Conservation (phyloP, 2,113 vertebrate genomes). For the Oncorhynchus mykiss region DNA sequence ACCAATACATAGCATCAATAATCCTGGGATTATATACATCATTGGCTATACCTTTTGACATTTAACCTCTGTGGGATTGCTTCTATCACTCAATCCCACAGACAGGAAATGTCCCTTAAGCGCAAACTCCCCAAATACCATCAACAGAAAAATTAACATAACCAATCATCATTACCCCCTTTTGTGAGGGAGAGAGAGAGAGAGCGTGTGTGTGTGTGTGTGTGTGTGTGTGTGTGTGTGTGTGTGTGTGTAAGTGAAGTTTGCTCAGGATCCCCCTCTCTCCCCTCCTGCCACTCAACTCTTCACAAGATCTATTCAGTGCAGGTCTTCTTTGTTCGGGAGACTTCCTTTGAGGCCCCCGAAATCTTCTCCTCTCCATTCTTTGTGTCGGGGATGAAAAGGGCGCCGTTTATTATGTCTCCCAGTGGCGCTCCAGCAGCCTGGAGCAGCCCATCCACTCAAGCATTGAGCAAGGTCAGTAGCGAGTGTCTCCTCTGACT, state of each 20-base stretch:
- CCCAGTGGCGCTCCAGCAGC: slow-evolving; percentile 20
- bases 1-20: too few species aligned
- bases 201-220: neutral
- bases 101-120: neutral
- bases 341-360: slow-evolving; percentile 22
- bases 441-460: neutral
- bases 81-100: neutral
- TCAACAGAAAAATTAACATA: neutral
- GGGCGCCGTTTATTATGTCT: slow-evolving; percentile 35
- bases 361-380: slow-evolving; percentile 16
- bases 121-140: neutral
- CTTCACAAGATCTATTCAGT: slow-evolving; percentile 19
- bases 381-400: slow-evolving; percentile 41
- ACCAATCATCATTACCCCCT: neutral
- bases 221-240: too few species aligned
- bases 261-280: neutral
- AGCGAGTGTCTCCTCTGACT: slow-evolving; percentile 7
- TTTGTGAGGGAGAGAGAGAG: neutral
- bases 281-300: neutral
- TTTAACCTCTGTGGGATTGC: neutral
- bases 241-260: neutral
- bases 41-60: neutral
- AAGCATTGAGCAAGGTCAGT: slow-evolving; percentile 7
- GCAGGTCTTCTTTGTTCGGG: slow-evolving; percentile 10
- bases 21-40: too few species aligned